Evolutionary conservation across 2,113 vertebrate genomes (phyloP).

Genomic region (Boulengerochromis microlepis): DNA sequence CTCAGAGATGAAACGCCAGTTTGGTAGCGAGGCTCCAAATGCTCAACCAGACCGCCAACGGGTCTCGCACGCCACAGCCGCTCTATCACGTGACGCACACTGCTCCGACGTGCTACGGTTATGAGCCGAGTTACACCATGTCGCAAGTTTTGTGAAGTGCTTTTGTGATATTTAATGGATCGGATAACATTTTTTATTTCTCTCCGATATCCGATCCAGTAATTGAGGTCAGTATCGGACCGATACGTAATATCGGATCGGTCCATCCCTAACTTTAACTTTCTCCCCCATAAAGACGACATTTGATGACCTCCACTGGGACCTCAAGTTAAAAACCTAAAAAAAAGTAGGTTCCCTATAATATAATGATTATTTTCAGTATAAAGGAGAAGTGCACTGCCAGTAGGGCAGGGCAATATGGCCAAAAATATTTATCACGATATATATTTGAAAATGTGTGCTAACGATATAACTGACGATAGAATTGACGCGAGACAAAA

Average conservation of each 20-base stretch:
- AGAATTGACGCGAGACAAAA: rapidly evolving
- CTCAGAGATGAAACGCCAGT: rapidly evolving
- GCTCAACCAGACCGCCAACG: not conserved
- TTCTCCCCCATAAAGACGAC: rapidly evolving
- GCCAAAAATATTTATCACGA: not conserved
- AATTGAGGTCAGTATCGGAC: rapidly evolving
- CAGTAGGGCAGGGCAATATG: not conserved
- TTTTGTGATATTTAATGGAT: not conserved
- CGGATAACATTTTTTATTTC: not conserved
- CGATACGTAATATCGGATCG: rapidly evolving
- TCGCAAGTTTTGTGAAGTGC: not conserved
- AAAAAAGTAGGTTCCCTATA: not conserved
- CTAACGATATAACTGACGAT: not conserved
- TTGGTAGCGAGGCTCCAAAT: not conserved
- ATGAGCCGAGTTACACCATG: rapidly evolving
- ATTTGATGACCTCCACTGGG: not conserved
- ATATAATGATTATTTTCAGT: not conserved
- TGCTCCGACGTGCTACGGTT: rapidly evolving
- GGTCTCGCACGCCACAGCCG: rapidly evolving
- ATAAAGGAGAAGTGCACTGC: not conserved
- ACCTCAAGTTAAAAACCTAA: not conserved
- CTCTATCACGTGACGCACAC: rapidly evolving
- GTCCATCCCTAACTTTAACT: not conserved
- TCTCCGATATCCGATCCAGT: rapidly evolving
- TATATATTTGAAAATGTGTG: not conserved